Percentiles rank a stretch among this genome's conserved stretches.
phyloP scores from a whole-genome alignment of 1,140 invertebrate genomes.

The Dreissena rostriformis region DNA sequence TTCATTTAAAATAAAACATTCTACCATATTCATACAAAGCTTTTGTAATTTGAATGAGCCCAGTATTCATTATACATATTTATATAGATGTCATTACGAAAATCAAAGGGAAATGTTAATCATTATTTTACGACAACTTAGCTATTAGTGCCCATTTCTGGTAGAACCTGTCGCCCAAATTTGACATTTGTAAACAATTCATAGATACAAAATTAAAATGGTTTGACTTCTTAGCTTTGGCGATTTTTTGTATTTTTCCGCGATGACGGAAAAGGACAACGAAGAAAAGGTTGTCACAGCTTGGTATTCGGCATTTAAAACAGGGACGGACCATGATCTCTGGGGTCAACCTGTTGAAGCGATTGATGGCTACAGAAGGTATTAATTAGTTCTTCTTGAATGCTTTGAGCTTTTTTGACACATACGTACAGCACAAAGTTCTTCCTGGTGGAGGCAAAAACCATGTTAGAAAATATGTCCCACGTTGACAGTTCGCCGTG shows the following conservation, averaged over 20 bases:
- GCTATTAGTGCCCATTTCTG: conserved; percentile 26
- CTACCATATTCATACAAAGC: neutral
- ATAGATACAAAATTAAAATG: conserved; percentile 9
- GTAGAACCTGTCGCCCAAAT: conserved; percentile 33
- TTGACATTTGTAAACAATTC: conserved; percentile 43
- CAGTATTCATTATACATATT: too few relatives aligned
- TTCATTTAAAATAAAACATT: neutral
- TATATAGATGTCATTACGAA: too few relatives aligned
- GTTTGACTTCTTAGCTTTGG: neutral
- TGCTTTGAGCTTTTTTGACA: too few relatives aligned
- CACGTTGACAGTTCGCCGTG: too few relatives aligned
- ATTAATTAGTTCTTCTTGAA: too few relatives aligned
- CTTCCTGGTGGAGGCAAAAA: too few relatives aligned
- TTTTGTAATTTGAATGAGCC: too few relatives aligned
- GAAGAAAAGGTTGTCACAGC: conserved; percentile 64
- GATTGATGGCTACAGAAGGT: conserved; percentile 75
- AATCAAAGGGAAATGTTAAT: neutral
- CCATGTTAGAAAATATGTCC: too few relatives aligned
- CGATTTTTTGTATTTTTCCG: conserved; percentile 34
- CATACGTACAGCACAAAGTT: too few relatives aligned
- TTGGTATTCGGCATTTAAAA: conserved; percentile 71
- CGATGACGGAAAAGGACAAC: conserved; percentile 58
- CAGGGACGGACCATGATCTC: conserved; percentile 75
- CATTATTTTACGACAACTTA: conserved; percentile 23
- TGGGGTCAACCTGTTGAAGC: conserved; percentile 79